Base-by-base conservation (phyloP, 1,140 invertebrate species). In the Hypsibius dujardini region DNA sequence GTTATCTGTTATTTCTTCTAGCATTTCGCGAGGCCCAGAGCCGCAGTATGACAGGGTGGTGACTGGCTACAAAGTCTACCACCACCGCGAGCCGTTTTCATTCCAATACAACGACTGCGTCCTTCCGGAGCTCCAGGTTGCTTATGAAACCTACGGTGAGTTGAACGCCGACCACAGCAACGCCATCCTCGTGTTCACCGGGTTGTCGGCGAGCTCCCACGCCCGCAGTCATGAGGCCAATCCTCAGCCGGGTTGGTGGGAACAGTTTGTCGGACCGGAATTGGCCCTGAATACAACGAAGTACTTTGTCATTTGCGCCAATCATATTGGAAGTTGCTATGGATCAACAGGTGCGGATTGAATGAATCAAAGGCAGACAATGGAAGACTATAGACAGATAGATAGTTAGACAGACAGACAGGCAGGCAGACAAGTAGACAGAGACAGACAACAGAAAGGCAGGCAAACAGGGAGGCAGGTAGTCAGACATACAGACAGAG, bases 281-380 rank as follows among this genome's bases (percentile, higher is more conserved):
- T 77, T 77, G 73, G 78, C 80, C 46, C 73, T 81, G 45, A 79
- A 81, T 72, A 80, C 79, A 1, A 74, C 77, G 70, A 77, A 80
- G 73, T 81, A 77, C 74, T 81, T 80, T 73, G 77, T 81, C 40
- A 80, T 81, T 47, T 80, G 79, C 72, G 80, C 79, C 1, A 81
- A 81, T 73, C 79, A 77, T 71, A 71, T 81, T 12, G 80, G 80
- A 14, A 77, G 79, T n/a, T 81, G 80, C 73, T 47, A 15, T 28
- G 72, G 72, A 12, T 67, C 62, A 12, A 67, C 62, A 12, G 62
- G 62, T 67, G 50, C 50, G 50, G 7, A 56, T n/a, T n/a, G 7
- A 7, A n/a, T 56, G 7, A 28, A 28, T 28, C 28, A 28, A 28
- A 28, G 28, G 28, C 28, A 28, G 28, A 28, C 28, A 28, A 28